Conservation (phyloP, 35 echinoderm and acorn worm species). For the Chiridota heheva region DNA sequence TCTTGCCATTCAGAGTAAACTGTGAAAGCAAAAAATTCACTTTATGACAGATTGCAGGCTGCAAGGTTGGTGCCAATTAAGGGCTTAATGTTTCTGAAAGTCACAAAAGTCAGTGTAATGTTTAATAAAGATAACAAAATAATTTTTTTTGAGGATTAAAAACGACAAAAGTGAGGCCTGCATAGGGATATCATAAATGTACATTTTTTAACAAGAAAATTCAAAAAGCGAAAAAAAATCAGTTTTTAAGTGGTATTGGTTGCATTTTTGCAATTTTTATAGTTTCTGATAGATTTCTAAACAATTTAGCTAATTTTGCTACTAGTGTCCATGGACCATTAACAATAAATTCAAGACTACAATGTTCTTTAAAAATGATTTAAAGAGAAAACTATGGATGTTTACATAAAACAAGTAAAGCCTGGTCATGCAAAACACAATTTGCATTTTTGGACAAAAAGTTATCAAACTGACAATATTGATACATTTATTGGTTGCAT, state of each 20-base stretch:
- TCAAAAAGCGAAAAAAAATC: no score
- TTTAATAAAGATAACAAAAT: neutral
- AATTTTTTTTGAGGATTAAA: neutral
- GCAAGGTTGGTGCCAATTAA: neutral
- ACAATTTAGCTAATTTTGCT: no score
- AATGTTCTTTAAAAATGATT: no score
- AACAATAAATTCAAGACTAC: no score
- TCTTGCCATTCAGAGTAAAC: slow-evolving; percentile 73
- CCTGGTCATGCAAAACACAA: no score
- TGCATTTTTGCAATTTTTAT: no score
- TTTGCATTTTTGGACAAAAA: neutral
- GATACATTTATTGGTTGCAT: neutral
- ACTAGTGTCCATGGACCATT: no score
- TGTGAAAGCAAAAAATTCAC: slow-evolving; percentile 31
- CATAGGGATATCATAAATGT: neutral
- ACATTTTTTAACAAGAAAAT: neutral
- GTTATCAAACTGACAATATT: neutral
- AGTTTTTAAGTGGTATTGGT: no score
- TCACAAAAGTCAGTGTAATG: neutral
- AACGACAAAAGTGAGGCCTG: neutral
- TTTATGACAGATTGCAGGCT: neutral
- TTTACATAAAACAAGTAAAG: no score
- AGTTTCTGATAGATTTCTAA: no score
- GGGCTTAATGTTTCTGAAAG: neutral
- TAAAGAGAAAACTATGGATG: no score